Conservation (phyloP, 2,888 invertebrate genomes). For the Ennomos quercinarius region DNA sequence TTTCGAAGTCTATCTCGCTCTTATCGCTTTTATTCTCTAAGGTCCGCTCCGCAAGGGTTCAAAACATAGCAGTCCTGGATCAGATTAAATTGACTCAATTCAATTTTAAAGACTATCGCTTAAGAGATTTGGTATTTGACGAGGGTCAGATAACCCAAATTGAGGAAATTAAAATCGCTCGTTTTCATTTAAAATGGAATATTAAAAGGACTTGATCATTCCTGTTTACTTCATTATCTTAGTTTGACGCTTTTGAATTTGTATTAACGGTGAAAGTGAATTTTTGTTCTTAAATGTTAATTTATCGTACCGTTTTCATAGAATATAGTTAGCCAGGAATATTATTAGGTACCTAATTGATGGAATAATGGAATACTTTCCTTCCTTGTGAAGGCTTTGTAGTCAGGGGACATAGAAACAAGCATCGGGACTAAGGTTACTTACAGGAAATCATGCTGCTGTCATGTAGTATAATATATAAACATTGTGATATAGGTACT, state of each 20-base stretch:
- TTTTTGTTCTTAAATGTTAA: neutral
- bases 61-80: slow-evolving; percentile 32
- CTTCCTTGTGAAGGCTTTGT: too few relatives aligned
- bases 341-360: too few relatives aligned
- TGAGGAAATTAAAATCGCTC: slow-evolving; percentile 24
- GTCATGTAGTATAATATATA: too few relatives aligned
- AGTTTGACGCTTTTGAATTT: slow-evolving; percentile 6
- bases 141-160: slow-evolving; percentile 31
- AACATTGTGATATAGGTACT: too few relatives aligned
- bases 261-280: slow-evolving; percentile 7
- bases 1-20: neutral
- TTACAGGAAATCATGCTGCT: too few relatives aligned
- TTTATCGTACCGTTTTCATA: neutral
- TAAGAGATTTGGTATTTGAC: slow-evolving; percentile 35
- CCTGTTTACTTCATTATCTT: slow-evolving; percentile 20
- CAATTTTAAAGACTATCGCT: slow-evolving; percentile 32
- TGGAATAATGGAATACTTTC: too few relatives aligned
- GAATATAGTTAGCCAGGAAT: neutral
- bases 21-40: neutral
- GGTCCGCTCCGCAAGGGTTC: slow-evolving; percentile 10
- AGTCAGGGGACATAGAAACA: too few relatives aligned
- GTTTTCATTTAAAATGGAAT: slow-evolving; percentile 24
- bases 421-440: too few relatives aligned
- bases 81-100: slow-evolving; percentile 34
- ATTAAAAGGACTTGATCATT: slow-evolving; percentile 16